Conservation (phyloP, 2,797 vertebrate genomes). For the Pyrocephalus nanus region DNA sequence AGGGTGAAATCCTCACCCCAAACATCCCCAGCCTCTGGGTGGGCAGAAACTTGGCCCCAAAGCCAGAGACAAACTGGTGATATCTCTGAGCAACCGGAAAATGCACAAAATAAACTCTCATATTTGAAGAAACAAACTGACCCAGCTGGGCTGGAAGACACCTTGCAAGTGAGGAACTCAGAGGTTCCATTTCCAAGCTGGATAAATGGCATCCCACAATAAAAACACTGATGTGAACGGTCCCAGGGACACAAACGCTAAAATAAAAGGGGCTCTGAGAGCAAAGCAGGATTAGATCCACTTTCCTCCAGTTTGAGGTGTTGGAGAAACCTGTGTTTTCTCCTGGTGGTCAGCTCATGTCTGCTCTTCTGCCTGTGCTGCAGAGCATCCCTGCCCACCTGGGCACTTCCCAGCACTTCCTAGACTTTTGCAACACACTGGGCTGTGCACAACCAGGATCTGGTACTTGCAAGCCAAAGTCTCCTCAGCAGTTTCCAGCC, state of each 20-base stretch:
- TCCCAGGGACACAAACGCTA: background rate
- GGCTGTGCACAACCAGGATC: background rate
- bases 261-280: background rate
- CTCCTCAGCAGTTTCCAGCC: background rate
- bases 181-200: background rate
- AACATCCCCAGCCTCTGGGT: background rate
- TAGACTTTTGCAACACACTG: accelerated
- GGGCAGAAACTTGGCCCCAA: background rate
- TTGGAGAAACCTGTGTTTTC: background rate
- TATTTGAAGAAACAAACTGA: background rate
- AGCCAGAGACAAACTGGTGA: background rate
- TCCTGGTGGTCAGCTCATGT: background rate
- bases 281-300: background rate
- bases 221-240: background rate
- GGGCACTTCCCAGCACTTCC: background rate
- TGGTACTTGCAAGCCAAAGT: background rate
- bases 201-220: background rate
- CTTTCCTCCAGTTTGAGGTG: background rate
- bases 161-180: background rate
- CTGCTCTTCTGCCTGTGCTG: background rate
- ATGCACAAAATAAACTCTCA: background rate
- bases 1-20: background rate
- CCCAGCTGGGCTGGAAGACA: background rate
- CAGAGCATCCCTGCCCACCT: background rate
- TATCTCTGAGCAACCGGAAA: background rate